Conservation (phyloP, 2,888 invertebrate genomes). For the Anthrax anthrax region DNA sequence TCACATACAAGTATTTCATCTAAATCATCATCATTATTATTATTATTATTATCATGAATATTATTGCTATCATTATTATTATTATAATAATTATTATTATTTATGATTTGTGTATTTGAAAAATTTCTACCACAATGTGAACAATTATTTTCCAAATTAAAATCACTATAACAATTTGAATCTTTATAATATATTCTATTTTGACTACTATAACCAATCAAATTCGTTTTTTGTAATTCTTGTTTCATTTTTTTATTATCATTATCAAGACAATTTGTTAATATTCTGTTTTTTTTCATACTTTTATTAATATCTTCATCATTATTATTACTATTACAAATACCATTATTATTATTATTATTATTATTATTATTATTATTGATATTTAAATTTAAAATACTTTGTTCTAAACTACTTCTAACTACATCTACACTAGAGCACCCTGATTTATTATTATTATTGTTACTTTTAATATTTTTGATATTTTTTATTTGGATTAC, state of each 20-base stretch:
- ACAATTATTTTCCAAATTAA: conserved; percentile 1
- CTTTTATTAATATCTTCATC: too few relatives aligned
- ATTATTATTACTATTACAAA: not conserved
- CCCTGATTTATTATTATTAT: conserved; percentile 13
- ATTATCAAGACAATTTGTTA: too few relatives aligned
- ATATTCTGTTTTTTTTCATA: too few relatives aligned
- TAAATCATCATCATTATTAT: conserved; percentile 3
- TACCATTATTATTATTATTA: not conserved
- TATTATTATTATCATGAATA: not conserved
- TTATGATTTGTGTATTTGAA: too few relatives aligned
- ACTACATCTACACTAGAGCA: conserved; percentile 12
- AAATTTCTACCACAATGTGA: not conserved
- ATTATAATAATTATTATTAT: not conserved
- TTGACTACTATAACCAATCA: not conserved
- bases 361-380: conserved; percentile 2
- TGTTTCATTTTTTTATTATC: not conserved
- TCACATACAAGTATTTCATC: conserved; percentile 12
- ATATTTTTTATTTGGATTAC: not conserved
- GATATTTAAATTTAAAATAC: conserved; percentile 4
- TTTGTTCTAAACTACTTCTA: conserved; percentile 9
- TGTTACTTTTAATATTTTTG: not conserved
- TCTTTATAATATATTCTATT: conserved; percentile 11
- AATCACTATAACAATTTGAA: not conserved
- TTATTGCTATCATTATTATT: not conserved
- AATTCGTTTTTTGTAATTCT: not conserved